Base-by-base conservation (phyloP, 2,113 vertebrate species). In the Engystomops pustulosus region DNA sequence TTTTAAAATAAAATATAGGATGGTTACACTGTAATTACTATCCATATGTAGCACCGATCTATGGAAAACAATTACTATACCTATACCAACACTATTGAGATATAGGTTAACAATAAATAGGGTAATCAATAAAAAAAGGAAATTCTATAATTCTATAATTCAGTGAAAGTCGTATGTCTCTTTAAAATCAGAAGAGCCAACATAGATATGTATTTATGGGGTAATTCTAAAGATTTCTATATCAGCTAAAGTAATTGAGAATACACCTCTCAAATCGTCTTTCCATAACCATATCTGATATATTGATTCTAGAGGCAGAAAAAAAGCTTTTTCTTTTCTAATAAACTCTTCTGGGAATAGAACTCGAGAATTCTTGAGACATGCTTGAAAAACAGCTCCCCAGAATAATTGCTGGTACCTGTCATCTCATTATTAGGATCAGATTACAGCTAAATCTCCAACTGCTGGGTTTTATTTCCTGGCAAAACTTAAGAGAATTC, bases 391-490 rank as follows among this genome's bases (percentile, higher is more conserved):
- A 86, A 83, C 23, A 78, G 38, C 72, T 81, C 86, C 49, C 87
- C 87, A 86, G 88, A 90, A 85, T 79, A 87, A 86, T 49, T 72
- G 58, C 85, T 58, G 27, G 36, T 87, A 89, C 84, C 70, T 91
- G 83, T 85, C 86, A 90, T 83, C 82, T 88, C 86, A 83, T 86
- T 49, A 85, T 88, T 87, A 88, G 79, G 75, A 86, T 85, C 12
- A 12, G 7, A 82, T 89, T 89, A 86, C 58, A 82, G 49, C 84
- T 85, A 65, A 30, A 79, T 30, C 86, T 65, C 83, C 58, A 67
- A 86, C 55, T 55, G 55, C 80, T 70, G 81, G 68, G 83, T 84
- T 32, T 77, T 69, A 88, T 85, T 82, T 60, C 76, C 44, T 82
- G 36, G 79, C 81, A 87, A 75, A 80, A 12, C 4, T 10, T 87